A percentile compares a stretch with the other conserved stretches of the same genome.
These are phyloP conservation scores for Zosterops lateralis DNA, from an alignment of 2,113 vertebrate species.

Conservation along the genomic window DNA sequence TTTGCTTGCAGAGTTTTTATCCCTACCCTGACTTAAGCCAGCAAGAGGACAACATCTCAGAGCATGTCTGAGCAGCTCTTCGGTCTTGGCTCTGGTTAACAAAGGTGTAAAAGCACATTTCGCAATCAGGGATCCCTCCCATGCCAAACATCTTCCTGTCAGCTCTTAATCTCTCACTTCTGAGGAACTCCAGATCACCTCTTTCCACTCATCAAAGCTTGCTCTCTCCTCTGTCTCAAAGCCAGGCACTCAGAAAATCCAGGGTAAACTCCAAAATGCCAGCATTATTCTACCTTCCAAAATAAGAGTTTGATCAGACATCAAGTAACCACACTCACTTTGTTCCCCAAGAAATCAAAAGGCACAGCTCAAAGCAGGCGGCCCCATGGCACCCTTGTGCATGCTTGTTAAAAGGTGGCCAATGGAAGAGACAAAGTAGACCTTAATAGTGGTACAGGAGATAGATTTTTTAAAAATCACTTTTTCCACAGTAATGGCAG, in stretches of 20 bases:
- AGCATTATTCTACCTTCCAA: rapidly evolving
- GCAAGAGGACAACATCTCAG: not conserved
- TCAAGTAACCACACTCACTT: rapidly evolving
- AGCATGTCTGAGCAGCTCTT: conserved; percentile 42
- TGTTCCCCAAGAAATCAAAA: not conserved
- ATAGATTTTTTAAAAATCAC: rapidly evolving
- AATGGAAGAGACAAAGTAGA: not conserved
- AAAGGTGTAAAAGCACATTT: not conserved
- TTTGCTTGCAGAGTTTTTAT: not conserved
- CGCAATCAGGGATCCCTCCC: conserved; percentile 33
- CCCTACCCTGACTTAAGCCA: not conserved
- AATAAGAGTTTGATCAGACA: not conserved
- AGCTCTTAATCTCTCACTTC: not conserved
- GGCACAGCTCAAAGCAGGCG: not conserved
- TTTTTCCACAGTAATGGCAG: not conserved
- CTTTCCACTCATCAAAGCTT: not conserved
- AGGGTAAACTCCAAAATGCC: not conserved
- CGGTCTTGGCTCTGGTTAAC: not conserved
- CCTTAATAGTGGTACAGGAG: not conserved
- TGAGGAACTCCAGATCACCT: not conserved
- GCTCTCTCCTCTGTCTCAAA: not conserved
- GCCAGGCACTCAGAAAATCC: not conserved
- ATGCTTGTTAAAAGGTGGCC: not conserved
- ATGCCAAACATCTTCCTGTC: not conserved
- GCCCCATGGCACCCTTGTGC: not conserved